Evolutionary conservation across 2,113 vertebrate genomes (phyloP).

Genomic region (Myotis brandtii): DNA sequence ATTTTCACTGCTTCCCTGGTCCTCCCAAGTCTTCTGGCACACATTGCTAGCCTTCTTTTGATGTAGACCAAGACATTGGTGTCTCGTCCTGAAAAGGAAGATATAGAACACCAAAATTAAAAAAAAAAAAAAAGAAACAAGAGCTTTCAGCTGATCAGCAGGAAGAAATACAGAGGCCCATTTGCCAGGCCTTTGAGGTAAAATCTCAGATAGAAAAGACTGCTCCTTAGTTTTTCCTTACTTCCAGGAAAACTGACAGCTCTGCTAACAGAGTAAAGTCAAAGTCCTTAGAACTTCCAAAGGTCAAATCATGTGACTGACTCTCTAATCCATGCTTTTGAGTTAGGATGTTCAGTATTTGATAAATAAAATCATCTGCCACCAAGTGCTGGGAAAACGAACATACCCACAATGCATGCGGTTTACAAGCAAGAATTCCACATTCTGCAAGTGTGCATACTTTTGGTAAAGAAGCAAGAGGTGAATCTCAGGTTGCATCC

Average conservation of each 20-base stretch:
- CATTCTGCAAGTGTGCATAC: slow-evolving; percentile 36
- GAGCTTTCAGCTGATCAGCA: slow-evolving; percentile 36
- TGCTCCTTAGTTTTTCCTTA: slow-evolving; percentile 29
- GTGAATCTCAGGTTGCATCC: slow-evolving; percentile 73
- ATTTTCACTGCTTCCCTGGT: slow-evolving; percentile 99
- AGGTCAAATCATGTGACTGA: slow-evolving; percentile 50
- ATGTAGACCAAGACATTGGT: slow-evolving; percentile 99
- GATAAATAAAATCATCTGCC: slow-evolving; percentile 67
- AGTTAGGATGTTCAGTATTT: slow-evolving; percentile 20
- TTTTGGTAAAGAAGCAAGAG: slow-evolving; percentile 71
- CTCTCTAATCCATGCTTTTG: slow-evolving; percentile 39
- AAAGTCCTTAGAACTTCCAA: slow-evolving; percentile 47
- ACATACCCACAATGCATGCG: background rate
- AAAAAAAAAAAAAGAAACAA: background rate
- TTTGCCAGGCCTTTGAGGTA: slow-evolving; percentile 63
- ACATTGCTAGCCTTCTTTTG: slow-evolving; percentile 98
- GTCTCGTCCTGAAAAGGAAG: slow-evolving; percentile 92
- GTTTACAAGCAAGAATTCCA: slow-evolving; percentile 26
- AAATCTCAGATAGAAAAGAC: background rate
- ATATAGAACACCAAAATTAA: slow-evolving; percentile 67
- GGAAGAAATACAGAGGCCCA: slow-evolving; percentile 48
- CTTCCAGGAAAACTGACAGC: background rate
- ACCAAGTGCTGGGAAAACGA: slow-evolving; percentile 28
- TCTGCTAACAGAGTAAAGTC: background rate
- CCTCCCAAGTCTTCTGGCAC: slow-evolving; percentile 97